Evolutionary conservation across 2,113 vertebrate species (phyloP), one percentile per base, ranked within the genome.

Genomic region (Plestiodon gilberti): DNA sequence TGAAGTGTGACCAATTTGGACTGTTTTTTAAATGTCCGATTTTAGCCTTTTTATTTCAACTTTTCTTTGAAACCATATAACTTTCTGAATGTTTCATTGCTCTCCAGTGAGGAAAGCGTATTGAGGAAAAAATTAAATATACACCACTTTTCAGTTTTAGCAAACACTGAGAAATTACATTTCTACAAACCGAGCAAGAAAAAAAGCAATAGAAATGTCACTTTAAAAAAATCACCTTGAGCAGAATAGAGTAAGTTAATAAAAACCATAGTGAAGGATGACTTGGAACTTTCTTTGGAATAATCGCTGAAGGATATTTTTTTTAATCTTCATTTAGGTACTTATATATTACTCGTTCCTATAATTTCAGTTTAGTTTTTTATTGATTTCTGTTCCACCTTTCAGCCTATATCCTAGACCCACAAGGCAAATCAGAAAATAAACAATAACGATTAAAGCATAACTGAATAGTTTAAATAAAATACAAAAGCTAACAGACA

Each of bases 61-160:
- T 81, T 90, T 48, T 22, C 5, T 74, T 59, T 86, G 71, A 90
- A 92, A 43, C 43, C 43, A 80, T 85, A 52, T 71, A 87, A 76
- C 25, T 82, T 78, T 82, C 75, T 87, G 20, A 89, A 87, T 76
- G 6, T 55, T 82, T 70, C 86, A 80, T 0, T 89, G 13, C 90
- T 90, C 91, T 83, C 1, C 1, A 25, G 70, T 81, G 82, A 81
- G 87, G 57, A 80, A 85, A 91, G n/a, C 73, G 89, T 77, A 74
- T 15, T 90, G 88, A 89, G 55, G 75, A 75, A 89, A 79, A 92
- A 91, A 74, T 90, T 78, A 90, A 91, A 87, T 90, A 33, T 83
- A 17, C 70, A 43, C 87, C 15, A 15, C 71, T 90, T 93, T 90
- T 90, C 84, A 87, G 79, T 90, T n/a, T n/a, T n/a, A n/a, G n/a